Conservation (phyloP, 2,888 invertebrate species). For the Dromius quadrimaculatus region DNA sequence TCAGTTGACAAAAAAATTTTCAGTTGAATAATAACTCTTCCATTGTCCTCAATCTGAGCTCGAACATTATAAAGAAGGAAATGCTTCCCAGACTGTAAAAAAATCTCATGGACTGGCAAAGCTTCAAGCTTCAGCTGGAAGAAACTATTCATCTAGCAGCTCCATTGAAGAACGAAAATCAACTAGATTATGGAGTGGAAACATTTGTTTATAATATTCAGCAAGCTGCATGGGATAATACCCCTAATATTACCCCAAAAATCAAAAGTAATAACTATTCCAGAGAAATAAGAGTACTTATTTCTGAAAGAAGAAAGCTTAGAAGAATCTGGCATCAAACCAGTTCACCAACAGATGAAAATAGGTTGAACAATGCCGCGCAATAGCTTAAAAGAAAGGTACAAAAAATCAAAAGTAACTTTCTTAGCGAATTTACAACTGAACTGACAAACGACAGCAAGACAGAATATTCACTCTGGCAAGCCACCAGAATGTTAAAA, state of each 20-base stretch:
- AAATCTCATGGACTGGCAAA: slow-evolving; percentile 12
- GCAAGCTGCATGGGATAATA: slow-evolving; percentile 23
- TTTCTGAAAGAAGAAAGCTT: not conserved
- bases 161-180: slow-evolving; percentile 7
- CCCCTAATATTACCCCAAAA: not conserved
- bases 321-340: not conserved
- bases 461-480: slow-evolving; percentile 51
- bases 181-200: not conserved
- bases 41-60: not conserved
- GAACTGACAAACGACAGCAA: slow-evolving; percentile 22
- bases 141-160: slow-evolving; percentile 6
- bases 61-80: not conserved
- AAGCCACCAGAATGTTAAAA: slow-evolving; percentile 49
- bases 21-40: too few relatives aligned
- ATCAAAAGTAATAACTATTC: slow-evolving; percentile 16
- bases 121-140: slow-evolving; percentile 9
- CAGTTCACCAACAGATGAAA: not conserved
- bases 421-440: slow-evolving; percentile 47
- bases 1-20: too few relatives aligned
- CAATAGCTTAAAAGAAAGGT: slow-evolving; percentile 2
- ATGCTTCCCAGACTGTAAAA: slow-evolving; percentile 13
- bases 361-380: not conserved
- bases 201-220: slow-evolving; percentile 23
- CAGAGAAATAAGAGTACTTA: slow-evolving; percentile 1
- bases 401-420: slow-evolving; percentile 37